These are phyloP conservation scores for Laterallus jamaicensis DNA, from an alignment of 2,113 vertebrate genomes.

Conservation along the genomic window DNA sequence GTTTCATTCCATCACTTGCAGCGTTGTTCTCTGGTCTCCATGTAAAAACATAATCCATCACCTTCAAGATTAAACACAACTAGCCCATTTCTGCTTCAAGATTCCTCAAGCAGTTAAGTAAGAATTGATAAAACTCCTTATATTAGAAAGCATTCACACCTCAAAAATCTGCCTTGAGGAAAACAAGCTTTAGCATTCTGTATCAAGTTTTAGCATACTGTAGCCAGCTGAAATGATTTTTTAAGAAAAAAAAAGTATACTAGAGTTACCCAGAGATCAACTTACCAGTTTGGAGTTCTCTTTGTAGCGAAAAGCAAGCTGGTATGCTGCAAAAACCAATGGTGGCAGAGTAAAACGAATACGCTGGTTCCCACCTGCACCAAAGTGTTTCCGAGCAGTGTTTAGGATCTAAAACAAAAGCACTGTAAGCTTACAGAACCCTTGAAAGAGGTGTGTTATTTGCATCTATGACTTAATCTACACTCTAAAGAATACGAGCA, in stretches of 20 bases:
- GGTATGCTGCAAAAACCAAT: constrained; percentile 95
- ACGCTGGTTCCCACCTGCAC: constrained; percentile 95
- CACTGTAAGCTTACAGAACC: not conserved
- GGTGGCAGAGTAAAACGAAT: constrained; percentile 96
- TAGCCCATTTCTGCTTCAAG: not conserved
- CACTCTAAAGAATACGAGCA: not conserved
- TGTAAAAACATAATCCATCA: not conserved
- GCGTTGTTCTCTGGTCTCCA: not conserved
- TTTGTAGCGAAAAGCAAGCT: constrained; percentile 96
- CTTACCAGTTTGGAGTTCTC: constrained; percentile 90
- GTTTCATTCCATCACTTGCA: not conserved
- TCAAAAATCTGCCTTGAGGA: not conserved
- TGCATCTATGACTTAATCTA: not conserved
- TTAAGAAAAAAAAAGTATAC: not conserved
- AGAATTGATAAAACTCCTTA: not conserved
- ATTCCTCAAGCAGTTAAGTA: not conserved
- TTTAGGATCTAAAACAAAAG: constrained; percentile 87
- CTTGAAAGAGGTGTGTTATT: not conserved
- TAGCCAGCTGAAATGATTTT: not conserved
- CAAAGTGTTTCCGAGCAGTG: constrained; percentile 88
- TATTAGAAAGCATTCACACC: not conserved
- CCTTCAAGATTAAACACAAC: not conserved
- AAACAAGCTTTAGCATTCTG: not conserved
- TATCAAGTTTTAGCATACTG: not conserved
- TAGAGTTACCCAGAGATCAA: not conserved